These are phyloP conservation scores for Sorex maritimensis DNA, from an alignment of 2,797 vertebrate species.

Conservation along the genomic window DNA sequence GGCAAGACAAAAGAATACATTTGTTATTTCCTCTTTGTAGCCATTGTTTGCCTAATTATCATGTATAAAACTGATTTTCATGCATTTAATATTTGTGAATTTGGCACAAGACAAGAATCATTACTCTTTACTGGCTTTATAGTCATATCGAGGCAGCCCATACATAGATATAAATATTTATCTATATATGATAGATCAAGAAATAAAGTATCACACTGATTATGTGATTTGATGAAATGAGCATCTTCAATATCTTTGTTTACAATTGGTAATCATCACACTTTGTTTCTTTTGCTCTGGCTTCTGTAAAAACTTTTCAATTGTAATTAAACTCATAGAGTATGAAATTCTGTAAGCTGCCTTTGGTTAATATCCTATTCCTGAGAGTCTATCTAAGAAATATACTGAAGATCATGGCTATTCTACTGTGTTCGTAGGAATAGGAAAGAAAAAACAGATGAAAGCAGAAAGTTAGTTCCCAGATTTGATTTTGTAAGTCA, in stretches of 20 bases:
- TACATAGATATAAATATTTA: neutral
- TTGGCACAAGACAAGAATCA: neutral
- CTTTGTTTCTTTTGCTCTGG: neutral
- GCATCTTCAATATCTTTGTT: neutral
- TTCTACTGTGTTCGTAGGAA: neutral
- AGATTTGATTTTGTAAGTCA: conserved; percentile 21
- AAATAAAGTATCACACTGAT: neutral
- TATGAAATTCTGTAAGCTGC: conserved; percentile 22
- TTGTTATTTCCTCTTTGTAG: neutral
- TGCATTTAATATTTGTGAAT: conserved; percentile 31
- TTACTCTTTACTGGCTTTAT: neutral
- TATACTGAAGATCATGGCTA: neutral
- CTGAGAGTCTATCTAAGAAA: neutral
- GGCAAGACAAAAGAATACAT: neutral
- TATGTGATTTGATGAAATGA: neutral
- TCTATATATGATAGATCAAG: too few species aligned
- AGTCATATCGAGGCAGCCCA: neutral
- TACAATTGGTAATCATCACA: neutral
- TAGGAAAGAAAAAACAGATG: conserved; percentile 9
- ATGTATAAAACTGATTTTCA: neutral
- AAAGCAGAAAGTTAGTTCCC: too few species aligned
- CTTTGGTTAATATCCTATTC: conserved; percentile 37
- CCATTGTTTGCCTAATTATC: neutral
- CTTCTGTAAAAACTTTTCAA: conserved; percentile 44
- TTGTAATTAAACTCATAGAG: conserved; percentile 50